phyloP scores from a whole-genome alignment of 2,888 invertebrate genomes.

The Laspeyria flexula region DNA sequence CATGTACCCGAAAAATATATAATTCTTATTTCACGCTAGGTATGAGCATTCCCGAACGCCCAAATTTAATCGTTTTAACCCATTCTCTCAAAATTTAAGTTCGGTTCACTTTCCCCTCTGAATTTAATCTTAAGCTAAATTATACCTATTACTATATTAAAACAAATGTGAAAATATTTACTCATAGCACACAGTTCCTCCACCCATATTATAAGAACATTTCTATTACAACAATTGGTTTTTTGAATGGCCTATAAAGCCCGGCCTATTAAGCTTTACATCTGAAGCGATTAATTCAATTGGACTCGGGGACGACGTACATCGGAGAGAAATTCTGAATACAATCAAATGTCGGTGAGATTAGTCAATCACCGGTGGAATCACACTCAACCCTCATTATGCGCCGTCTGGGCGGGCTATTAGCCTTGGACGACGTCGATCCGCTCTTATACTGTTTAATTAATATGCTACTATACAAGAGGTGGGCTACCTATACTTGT shows the following conservation, averaged over 20 bases:
- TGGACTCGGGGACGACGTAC: conserved; percentile 13
- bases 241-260: conserved; percentile 31
- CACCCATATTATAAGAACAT: conserved; percentile 5
- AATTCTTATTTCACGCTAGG: neutral
- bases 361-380: conserved; percentile 45
- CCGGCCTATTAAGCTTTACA: conserved; percentile 28
- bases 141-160: neutral
- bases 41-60: neutral
- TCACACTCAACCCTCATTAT: conserved; percentile 53
- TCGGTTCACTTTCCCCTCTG: neutral
- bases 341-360: conserved; percentile 42
- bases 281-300: conserved; percentile 33
- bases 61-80: neutral
- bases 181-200: conserved; percentile 10
- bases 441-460: conserved; percentile 31
- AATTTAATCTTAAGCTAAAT: neutral
- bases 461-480: conserved; percentile 28
- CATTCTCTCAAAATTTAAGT: neutral
- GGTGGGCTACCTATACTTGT: conserved; percentile 10
- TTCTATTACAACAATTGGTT: conserved; percentile 7
- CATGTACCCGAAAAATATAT: too few relatives aligned
- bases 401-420: conserved; percentile 37
- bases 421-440: conserved; percentile 26
- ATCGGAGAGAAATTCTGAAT: conserved; percentile 26
- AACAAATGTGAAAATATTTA: neutral